These are phyloP conservation scores for Meloe dianella DNA, from an alignment of 2,888 invertebrate genomes.

Conservation along the genomic window DNA sequence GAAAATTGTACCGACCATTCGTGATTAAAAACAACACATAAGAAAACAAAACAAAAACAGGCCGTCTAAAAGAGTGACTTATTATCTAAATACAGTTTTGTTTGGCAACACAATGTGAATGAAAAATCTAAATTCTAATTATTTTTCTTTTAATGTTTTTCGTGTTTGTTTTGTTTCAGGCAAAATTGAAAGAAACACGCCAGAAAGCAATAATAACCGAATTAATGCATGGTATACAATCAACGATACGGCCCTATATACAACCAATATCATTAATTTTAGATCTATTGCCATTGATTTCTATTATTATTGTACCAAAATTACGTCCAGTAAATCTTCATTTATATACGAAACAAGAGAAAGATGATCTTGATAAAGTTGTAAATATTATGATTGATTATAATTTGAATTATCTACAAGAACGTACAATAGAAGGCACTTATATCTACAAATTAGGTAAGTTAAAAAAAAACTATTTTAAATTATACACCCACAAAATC, in stretches of 20 bases:
- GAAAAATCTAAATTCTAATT: not conserved
- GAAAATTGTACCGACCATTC: slow-evolving; percentile 40
- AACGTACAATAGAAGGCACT: slow-evolving; percentile 76
- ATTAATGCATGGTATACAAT: slow-evolving; percentile 70
- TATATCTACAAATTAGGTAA: slow-evolving; percentile 67
- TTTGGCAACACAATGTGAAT: not conserved
- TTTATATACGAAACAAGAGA: slow-evolving; percentile 77
- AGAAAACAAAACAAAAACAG: not conserved
- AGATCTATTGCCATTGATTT: slow-evolving; percentile 75
- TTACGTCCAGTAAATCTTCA: slow-evolving; percentile 75
- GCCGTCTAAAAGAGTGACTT: slow-evolving; percentile 28
- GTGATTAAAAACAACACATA: slow-evolving; percentile 35
- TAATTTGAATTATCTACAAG: slow-evolving; percentile 84
- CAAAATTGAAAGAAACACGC: slow-evolving; percentile 62
- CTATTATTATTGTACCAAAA: slow-evolving; percentile 74
- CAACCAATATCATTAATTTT: slow-evolving; percentile 62
- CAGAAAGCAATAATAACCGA: slow-evolving; percentile 65
- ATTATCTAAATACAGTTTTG: slow-evolving; percentile 27
- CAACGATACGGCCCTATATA: slow-evolving; percentile 60
- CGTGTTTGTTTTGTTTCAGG: slow-evolving; percentile 59
- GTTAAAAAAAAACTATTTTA: too few relatives aligned
- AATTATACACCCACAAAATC: too few relatives aligned
- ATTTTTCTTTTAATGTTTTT: slow-evolving; percentile 6
- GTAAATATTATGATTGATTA: slow-evolving; percentile 88
- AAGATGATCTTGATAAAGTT: slow-evolving; percentile 70